Percentiles rank a stretch among this genome's conserved stretches.
Conservation (phyloP, 2,113 vertebrate genomes). For the Ctenomys sociabilis region DNA sequence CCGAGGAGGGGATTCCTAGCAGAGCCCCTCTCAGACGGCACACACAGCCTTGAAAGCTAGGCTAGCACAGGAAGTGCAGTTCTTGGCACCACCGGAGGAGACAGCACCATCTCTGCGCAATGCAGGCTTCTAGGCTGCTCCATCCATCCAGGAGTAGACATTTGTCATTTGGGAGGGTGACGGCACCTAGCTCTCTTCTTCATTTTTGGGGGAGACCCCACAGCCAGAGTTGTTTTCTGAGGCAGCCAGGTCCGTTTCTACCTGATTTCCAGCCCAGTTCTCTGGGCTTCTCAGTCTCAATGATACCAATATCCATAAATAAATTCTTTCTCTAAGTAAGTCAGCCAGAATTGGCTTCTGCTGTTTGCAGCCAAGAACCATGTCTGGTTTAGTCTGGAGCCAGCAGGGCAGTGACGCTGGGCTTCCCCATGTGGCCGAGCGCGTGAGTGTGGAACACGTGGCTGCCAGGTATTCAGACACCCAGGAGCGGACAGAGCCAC, state of each 20-base stretch:
- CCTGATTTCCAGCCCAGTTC: neutral
- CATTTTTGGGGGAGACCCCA: neutral
- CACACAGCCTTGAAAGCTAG: neutral
- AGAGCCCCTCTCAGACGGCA: neutral
- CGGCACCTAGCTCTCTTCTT: neutral
- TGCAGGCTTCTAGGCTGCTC: neutral
- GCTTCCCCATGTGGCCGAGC: neutral
- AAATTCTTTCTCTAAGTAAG: conserved; percentile 24
- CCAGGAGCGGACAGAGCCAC: neutral
- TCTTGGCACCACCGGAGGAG: neutral
- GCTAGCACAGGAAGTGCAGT: neutral
- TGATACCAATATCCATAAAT: neutral
- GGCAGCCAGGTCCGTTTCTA: neutral
- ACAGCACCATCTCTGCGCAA: neutral
- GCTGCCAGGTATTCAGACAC: neutral
- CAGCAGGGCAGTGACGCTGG: neutral
- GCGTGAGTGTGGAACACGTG: neutral
- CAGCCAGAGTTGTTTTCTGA: neutral
- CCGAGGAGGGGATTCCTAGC: neutral
- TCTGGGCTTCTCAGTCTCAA: neutral
- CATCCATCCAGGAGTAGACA: neutral
- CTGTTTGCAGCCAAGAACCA: conserved; percentile 42
- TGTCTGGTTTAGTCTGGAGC: neutral
- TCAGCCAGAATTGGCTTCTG: conserved; percentile 40
- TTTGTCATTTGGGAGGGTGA: neutral